phyloP scores from a whole-genome alignment of 2,113 vertebrate species.

The Entelurus aequoreus region DNA sequence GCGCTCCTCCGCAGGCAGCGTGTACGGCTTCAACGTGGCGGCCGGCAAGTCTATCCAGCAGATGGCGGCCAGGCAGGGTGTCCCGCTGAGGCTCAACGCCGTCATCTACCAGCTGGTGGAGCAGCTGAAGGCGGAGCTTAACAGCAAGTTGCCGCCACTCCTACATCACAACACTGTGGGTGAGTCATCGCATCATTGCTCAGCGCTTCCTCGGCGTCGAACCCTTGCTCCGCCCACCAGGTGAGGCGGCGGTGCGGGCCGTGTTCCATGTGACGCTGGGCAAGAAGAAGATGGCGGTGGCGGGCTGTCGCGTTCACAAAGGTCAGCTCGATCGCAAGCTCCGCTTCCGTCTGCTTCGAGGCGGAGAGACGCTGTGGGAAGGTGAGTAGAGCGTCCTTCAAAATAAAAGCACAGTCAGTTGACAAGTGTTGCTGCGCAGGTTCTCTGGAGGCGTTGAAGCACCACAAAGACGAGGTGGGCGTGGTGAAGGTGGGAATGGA shows the following conservation, averaged over 20 bases:
- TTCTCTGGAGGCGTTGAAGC: conserved; percentile 78
- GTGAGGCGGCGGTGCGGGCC: conserved; percentile 82
- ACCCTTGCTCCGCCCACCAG: conserved; percentile 47
- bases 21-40: conserved; percentile 88
- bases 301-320: conserved; percentile 92
- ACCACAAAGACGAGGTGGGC: conserved; percentile 84
- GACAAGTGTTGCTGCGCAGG: conserved; percentile 61
- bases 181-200: conserved; percentile 40
- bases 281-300: conserved; percentile 84
- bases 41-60: conserved; percentile 72
- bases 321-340: conserved; percentile 81
- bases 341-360: conserved; percentile 80
- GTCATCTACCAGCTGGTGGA: conserved; percentile 89
- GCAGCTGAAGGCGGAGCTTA: conserved; percentile 83
- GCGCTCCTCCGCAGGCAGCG: conserved; percentile 65
- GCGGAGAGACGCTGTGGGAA: conserved; percentile 78
- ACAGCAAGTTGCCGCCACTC: conserved; percentile 65
- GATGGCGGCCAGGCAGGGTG: conserved; percentile 74
- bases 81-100: conserved; percentile 80
- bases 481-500: conserved; percentile 84
- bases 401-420: neutral
- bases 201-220: neutral
- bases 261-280: conserved; percentile 81
- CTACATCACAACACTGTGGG: conserved; percentile 72
- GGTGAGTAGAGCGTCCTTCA: conserved; percentile 67